Evolutionary conservation across 2,797 vertebrate species (phyloP), one percentile per base, ranked within the genome.

Genomic region (Decapterus maruadsi): DNA sequence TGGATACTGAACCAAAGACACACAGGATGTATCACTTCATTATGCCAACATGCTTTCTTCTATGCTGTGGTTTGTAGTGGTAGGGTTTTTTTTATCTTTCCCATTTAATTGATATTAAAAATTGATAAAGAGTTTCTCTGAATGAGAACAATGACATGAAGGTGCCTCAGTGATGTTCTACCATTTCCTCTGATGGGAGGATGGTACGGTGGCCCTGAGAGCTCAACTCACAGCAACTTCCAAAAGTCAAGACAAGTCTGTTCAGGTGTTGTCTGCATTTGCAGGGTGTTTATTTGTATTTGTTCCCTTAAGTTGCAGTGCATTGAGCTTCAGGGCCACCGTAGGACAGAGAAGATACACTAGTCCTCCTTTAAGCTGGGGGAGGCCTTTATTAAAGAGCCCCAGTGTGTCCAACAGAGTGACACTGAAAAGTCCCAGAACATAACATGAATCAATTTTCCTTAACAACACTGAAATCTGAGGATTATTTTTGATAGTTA

Each of bases 1-100:
- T 81, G 83, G 85, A 86, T 34, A 63, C 74, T 51, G 66, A 86
- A 87, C 87, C 87, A 87, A 89, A 92, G 84, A 89, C 57, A 54
- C 10, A 22, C 48, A 68, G 29, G 26, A 22, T 38, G 56, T 11
- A 55, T 65, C 13, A 10, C 48, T 50, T 42, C 31, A 14, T 59
- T 67, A n/a, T 17, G n/a, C 61, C 29, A 42, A 29, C 55, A n/a
- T 22, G 4, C 45, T 63, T 8, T 48, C 20, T 45, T 51, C 31
- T 5, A n/a, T 62, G 57, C 8, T 68, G 12, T 26, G 0, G 8
- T 50, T 72, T 53, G 31, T 40, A 8, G 8, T 29, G 14, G 16
- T 8, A 40, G 26, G 26, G 8, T 34, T 11, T 40, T 40, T 12
- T 40, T 64, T 4, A 22, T 63, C 1, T 36, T 8, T 40, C 40